Conservation (phyloP, 2,113 vertebrate species). For the Platichthys stellatus region DNA sequence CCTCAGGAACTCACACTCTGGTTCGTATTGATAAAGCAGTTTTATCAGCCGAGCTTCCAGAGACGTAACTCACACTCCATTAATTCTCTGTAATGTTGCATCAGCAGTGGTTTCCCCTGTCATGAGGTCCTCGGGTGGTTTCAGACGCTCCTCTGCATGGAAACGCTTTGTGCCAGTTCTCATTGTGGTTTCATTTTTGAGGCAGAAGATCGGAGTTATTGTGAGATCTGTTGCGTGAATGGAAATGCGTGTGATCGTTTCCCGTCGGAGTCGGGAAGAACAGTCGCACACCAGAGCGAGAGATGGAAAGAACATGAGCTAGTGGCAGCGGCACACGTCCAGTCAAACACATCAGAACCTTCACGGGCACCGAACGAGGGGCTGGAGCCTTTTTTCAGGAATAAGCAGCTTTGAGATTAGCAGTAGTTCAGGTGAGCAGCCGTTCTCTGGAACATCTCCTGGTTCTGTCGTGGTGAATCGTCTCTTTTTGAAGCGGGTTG, state of each 20-base stretch:
- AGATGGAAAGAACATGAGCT: slow-evolving; percentile 15
- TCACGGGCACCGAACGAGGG: slow-evolving; percentile 3
- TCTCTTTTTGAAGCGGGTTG: background rate
- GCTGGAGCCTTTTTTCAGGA: background rate
- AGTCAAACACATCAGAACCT: background rate
- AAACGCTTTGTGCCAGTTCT: slow-evolving; percentile 22
- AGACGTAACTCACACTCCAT: slow-evolving; percentile 51
- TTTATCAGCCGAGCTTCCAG: slow-evolving; percentile 48
- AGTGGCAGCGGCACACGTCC: background rate
- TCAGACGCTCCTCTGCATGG: slow-evolving; percentile 28
- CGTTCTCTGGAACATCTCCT: background rate
- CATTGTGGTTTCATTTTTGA: slow-evolving; percentile 32
- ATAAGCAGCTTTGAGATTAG: slow-evolving; percentile 7
- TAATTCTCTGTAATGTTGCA: slow-evolving; percentile 45
- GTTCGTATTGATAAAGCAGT: slow-evolving; percentile 37
- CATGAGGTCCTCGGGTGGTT: slow-evolving; percentile 15
- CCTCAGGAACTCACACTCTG: slow-evolving; percentile 22
- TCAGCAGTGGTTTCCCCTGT: slow-evolving; percentile 33
- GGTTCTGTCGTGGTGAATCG: background rate
- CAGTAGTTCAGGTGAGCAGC: background rate
- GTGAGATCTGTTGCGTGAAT: slow-evolving; percentile 20
- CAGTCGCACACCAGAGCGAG: background rate
- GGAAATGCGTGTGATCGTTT: slow-evolving; percentile 41
- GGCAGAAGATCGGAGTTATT: slow-evolving; percentile 9
- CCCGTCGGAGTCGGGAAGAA: slow-evolving; percentile 4